Conservation (phyloP, 1,140 invertebrate species). For the Medauroidea extradentata region DNA sequence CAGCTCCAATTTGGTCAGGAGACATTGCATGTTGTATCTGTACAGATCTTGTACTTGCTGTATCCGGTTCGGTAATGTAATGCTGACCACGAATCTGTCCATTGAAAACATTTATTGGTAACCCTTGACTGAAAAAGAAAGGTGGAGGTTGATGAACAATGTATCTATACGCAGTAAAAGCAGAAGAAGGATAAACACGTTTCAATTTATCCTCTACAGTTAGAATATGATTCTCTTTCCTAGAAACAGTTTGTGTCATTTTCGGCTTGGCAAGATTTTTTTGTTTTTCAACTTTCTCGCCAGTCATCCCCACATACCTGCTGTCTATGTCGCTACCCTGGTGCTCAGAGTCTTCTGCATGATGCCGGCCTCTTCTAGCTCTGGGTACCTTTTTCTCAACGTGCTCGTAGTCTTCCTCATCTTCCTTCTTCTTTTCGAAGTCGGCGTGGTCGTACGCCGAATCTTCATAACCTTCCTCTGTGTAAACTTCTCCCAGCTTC, state of each 20-base stretch:
- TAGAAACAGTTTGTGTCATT: neutral
- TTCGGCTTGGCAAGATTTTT: neutral
- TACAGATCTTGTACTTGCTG: no score
- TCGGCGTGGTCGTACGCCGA: constrained; percentile 70
- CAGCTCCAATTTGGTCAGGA: no score
- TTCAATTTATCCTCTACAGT: neutral
- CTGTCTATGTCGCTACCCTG: neutral
- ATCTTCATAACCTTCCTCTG: constrained; percentile 75
- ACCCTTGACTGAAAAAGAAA: neutral
- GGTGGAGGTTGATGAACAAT: neutral
- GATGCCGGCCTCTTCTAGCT: no score
- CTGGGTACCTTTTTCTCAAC: neutral
- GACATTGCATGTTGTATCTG: no score
- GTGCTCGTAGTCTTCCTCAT: constrained; percentile 28
- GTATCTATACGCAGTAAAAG: neutral
- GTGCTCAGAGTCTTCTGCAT: neutral
- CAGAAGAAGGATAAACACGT: neutral
- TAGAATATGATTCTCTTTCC: neutral
- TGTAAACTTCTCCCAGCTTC: constrained; percentile 57
- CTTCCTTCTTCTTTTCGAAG: constrained; percentile 59
- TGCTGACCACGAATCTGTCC: no score
- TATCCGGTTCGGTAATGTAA: no score
- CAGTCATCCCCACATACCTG: neutral
- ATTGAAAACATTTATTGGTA: no score
- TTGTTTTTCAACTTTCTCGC: neutral